phyloP scores from a whole-genome alignment of 2,113 vertebrate species.

The Neogale vison region DNA sequence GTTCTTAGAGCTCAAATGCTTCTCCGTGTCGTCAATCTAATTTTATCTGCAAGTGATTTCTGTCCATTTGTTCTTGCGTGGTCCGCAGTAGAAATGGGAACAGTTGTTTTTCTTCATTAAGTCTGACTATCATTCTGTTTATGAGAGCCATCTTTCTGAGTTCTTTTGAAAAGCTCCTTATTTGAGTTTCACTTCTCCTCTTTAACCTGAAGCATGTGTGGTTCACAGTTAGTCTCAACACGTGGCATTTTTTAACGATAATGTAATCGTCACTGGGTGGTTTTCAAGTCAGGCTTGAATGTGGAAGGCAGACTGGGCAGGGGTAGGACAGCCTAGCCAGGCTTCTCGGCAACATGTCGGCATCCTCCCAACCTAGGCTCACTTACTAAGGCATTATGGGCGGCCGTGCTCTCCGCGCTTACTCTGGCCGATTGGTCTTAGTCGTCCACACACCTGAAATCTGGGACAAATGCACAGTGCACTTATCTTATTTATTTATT shows the following conservation, averaged over 20 bases:
- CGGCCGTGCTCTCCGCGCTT: not conserved
- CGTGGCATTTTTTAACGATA: not conserved
- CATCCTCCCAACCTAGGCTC: not conserved
- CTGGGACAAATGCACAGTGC: not conserved
- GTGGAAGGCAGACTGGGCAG: not conserved
- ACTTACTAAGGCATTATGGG: not conserved
- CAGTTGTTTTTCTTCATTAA: not conserved
- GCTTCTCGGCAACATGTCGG: not conserved
- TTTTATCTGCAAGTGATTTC: not conserved
- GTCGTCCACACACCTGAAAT: not conserved
- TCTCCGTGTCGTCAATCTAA: not conserved
- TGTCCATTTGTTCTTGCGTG: not conserved
- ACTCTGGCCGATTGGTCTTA: not conserved
- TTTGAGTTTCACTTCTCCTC: not conserved
- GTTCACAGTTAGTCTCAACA: not conserved
- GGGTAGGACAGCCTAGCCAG: accelerated
- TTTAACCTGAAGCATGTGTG: not conserved
- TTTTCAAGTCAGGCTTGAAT: not conserved
- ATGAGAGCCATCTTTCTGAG: not conserved
- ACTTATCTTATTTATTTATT: not conserved
- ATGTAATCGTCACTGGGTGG: not conserved
- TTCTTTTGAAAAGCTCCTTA: not conserved
- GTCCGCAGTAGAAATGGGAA: not conserved
- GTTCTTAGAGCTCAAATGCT: not conserved
- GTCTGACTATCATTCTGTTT: not conserved